Base-by-base conservation (phyloP, 2,113 vertebrate genomes). In the Pelecanoides urinatrix region DNA sequence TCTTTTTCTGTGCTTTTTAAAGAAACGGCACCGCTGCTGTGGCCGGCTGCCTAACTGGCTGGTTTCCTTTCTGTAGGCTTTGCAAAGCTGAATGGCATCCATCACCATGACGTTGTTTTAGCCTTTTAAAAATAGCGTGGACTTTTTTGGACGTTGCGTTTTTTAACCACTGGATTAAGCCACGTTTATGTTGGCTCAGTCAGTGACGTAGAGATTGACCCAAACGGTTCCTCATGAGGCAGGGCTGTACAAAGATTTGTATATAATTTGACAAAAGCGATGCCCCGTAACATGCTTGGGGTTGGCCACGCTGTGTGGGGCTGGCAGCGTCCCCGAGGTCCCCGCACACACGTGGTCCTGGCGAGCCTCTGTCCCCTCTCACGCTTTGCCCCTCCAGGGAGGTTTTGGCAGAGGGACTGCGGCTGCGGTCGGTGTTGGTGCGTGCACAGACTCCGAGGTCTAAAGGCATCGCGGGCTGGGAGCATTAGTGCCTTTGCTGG, bases 311-410 rank as follows among this genome's bases (percentile, higher is more conserved):
- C 73, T 38, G 17, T 7, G 1, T n/a, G 49, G 29, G 32, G 23
- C 62, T 6, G 45, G 40, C 58, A 84, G 44, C 8, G 3, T 38
- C 63, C n/a, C 38, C 2, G 3, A 2, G 34, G 38, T 67, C 40
- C 50, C n/a, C 3, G 1, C 36, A 10, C 1, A 0, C 2, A 19
- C 1, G 0, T 16, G 45, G 50, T 66, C 32, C 74, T 75, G 56
- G n/a, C 1, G 7, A 9, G 29, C n/a, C 7, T 36, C 47, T 26
- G 5, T 67, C 62, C 42, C 16, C 9, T 23, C 27, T 20, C 4
- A 0, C 6, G 10, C 44, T 88, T n/a, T 65, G 73, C 23, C 15
- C n/a, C 34, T 42, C 27, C 29, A 11, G 47, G 42, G 71, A 36
- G 32, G 4, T 76, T 78, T 88, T 92, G 62, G 38, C 44, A 76